A percentile compares a stretch with the other conserved stretches of the same genome.
phyloP scores from a whole-genome alignment of 2,797 vertebrate species.

The Nannoperca obscura region DNA sequence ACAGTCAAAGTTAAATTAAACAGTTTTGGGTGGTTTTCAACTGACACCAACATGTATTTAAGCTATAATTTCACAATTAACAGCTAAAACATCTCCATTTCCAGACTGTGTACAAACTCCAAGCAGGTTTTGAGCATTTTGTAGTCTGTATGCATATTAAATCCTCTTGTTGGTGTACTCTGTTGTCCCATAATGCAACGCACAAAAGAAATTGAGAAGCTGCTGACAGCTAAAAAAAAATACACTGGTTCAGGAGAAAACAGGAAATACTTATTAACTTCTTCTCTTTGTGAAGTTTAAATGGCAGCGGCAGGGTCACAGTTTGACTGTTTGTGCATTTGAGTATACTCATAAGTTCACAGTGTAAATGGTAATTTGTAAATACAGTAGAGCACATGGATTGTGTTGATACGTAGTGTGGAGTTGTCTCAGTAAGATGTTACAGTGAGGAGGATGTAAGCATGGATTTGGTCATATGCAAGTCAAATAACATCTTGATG shows the following conservation, averaged over 20 bases:
- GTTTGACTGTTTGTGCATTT: not conserved
- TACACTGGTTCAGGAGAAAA: too few relatives aligned
- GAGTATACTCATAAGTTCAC: not conserved
- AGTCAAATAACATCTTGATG: not conserved
- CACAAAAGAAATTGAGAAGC: not conserved
- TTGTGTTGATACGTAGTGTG: not conserved
- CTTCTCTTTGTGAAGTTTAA: not conserved
- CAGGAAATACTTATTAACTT: not conserved
- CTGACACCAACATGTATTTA: constrained; percentile 12
- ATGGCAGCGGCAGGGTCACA: not conserved
- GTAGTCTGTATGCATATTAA: not conserved
- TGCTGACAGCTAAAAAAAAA: constrained; percentile 2
- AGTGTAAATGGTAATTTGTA: not conserved
- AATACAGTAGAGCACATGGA: not conserved
- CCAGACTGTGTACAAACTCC: not conserved
- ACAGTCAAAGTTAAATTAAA: constrained; percentile 43
- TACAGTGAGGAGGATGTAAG: not conserved
- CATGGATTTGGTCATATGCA: not conserved
- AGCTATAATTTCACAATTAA: constrained; percentile 5
- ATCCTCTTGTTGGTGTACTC: not conserved
- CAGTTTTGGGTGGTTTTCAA: constrained; percentile 7
- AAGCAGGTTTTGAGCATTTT: not conserved
- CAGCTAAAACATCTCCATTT: not conserved
- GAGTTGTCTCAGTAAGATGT: not conserved
- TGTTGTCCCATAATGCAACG: not conserved